phyloP scores from a whole-genome alignment of 2,113 vertebrate species.

The Oxyura jamaicensis region DNA sequence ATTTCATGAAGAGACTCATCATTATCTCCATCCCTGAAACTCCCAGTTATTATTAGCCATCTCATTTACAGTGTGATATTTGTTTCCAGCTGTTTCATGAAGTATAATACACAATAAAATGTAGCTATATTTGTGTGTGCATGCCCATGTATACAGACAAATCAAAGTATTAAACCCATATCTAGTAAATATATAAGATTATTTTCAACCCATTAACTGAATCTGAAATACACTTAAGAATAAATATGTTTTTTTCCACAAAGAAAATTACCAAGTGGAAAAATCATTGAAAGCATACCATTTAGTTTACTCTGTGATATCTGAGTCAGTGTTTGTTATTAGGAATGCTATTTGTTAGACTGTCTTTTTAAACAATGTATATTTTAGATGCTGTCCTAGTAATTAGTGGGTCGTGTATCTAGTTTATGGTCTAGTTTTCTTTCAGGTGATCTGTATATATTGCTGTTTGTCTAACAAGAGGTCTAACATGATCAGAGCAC shows the following conservation, averaged over 20 bases:
- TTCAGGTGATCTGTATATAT: not conserved
- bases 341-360: not conserved
- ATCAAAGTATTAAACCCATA: not conserved
- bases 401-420: not conserved
- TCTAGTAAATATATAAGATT: not conserved
- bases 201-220: not conserved
- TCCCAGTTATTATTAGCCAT: not conserved
- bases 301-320: not conserved
- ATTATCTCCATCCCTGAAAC: accelerated
- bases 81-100: not conserved
- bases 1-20: accelerated
- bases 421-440: not conserved
- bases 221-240: not conserved
- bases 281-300: not conserved
- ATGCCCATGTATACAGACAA: not conserved
- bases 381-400: not conserved
- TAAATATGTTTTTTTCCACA: not conserved
- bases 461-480: not conserved
- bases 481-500: not conserved
- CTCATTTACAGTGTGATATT: not conserved
- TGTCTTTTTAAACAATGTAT: not conserved
- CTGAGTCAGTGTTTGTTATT: not conserved
- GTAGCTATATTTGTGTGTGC: not conserved
- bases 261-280: not conserved
- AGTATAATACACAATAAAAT: not conserved